Evolutionary conservation across 2,797 vertebrate species (phyloP).

Genomic region (Spea hammondii): DNA sequence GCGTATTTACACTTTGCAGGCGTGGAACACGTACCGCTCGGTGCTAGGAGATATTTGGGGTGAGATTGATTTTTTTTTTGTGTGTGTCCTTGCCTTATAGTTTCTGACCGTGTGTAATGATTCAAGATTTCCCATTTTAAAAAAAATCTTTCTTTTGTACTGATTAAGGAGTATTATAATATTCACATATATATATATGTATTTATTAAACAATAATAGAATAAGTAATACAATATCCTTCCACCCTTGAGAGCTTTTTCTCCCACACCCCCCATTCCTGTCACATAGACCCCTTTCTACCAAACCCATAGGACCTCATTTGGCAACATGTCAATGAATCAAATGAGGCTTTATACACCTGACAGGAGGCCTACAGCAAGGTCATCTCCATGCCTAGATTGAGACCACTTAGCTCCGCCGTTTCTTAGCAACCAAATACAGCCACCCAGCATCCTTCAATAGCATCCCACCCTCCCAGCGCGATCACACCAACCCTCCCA

Average conservation of each 20-base stretch:
- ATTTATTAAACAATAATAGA: too few species aligned
- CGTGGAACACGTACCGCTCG: neutral
- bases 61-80: neutral
- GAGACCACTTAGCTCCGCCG: slow-evolving; percentile 28
- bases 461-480: slow-evolving; percentile 10
- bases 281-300: slow-evolving; percentile 22
- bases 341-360: slow-evolving; percentile 27
- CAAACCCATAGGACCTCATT: slow-evolving; percentile 29
- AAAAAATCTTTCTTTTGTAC: too few species aligned
- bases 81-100: neutral
- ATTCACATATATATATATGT: too few species aligned
- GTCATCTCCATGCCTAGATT: slow-evolving; percentile 31
- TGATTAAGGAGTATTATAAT: too few species aligned
- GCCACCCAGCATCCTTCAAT: slow-evolving; percentile 14
- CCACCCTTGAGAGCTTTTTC: neutral
- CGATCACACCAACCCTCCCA: slow-evolving; percentile 1
- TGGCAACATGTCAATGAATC: slow-evolving; percentile 44
- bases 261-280: neutral
- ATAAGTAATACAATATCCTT: neutral
- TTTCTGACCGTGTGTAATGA: too few species aligned
- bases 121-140: too few species aligned
- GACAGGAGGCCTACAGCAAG: slow-evolving; percentile 42
- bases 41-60: neutral
- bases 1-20: neutral
- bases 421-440: slow-evolving; percentile 40